Evolutionary conservation across 2,113 vertebrate genomes (phyloP).

Genomic region (Hippocampus guttulatus): DNA sequence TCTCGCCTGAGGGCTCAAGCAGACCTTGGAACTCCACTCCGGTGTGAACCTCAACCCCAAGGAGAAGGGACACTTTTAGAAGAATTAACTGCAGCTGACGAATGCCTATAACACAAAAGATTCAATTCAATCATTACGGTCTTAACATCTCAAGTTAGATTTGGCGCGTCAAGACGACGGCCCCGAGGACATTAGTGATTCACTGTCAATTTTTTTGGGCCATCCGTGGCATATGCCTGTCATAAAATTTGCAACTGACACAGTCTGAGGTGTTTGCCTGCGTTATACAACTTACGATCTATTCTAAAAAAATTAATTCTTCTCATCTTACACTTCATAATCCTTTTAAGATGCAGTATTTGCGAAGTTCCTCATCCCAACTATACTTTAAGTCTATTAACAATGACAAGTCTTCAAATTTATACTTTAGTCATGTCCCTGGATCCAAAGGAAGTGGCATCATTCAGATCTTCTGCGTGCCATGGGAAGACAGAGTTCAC

Average conservation of each 20-base stretch:
- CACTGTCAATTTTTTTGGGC: neutral
- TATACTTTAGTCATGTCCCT: too few species aligned
- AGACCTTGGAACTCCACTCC: constrained; percentile 78
- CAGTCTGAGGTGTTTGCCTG: neutral
- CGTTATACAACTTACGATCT: neutral
- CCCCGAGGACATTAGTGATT: too few species aligned
- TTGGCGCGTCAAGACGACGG: neutral
- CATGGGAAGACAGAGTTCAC: too few species aligned
- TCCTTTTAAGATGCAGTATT: too few species aligned
- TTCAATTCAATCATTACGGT: neutral
- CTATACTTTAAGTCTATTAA: too few species aligned
- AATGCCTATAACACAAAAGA: constrained; percentile 75
- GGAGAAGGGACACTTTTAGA: constrained; percentile 83
- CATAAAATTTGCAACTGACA: neutral
- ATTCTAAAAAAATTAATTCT: neutral
- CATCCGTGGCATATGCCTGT: neutral
- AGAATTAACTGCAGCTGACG: constrained; percentile 91
- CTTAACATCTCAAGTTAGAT: neutral
- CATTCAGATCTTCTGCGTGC: too few species aligned
- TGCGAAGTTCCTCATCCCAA: too few species aligned
- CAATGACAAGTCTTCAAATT: too few species aligned
- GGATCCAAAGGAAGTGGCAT: too few species aligned
- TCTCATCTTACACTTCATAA: neutral
- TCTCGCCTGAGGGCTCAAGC: constrained; percentile 68
- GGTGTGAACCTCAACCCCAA: constrained; percentile 88